Percentiles rank a stretch among this genome's conserved stretches.
These are phyloP conservation scores for Chrysemys picta DNA, from an alignment of 2,113 vertebrate species.

Conservation along the genomic window DNA sequence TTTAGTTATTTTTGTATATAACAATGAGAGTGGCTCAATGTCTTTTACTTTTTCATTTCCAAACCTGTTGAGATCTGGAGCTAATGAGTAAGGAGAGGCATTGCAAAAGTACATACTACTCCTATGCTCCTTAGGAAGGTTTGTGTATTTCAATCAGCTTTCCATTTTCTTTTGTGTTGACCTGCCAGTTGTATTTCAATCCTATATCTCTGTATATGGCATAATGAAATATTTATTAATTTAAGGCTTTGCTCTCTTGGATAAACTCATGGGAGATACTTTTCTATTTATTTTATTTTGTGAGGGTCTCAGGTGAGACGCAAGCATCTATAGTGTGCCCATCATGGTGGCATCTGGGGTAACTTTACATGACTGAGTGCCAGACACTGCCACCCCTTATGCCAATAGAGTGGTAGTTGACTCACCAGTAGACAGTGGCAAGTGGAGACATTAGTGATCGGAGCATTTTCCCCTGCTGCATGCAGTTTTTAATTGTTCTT, in stretches of 20 bases:
- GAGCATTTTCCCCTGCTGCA: not conserved
- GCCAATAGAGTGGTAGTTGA: not conserved
- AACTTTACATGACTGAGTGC: not conserved
- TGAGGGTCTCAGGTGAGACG: not conserved
- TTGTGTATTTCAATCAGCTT: not conserved
- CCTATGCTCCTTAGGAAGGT: not conserved
- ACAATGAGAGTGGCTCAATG: too few species aligned
- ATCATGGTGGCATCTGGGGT: not conserved
- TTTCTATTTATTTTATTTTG: rapidly evolving
- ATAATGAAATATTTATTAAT: not conserved
- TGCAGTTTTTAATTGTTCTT: constrained; percentile 13
- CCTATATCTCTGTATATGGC: not conserved
- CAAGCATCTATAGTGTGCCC: not conserved
- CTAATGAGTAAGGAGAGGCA: too few species aligned
- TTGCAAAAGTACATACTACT: too few species aligned
- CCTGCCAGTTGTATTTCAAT: not conserved
- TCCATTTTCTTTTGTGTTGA: not conserved
- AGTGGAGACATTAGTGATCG: constrained; percentile 27
- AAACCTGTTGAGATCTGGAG: too few species aligned
- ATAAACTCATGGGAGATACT: not conserved
- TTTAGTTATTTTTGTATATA: too few species aligned
- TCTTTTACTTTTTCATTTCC: too few species aligned
- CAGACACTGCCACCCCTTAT: not conserved
- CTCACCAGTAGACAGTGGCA: not conserved
- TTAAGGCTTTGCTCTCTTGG: not conserved